Evolutionary conservation across 2,113 vertebrate species (phyloP).

Genomic region (Spea multiplicata): DNA sequence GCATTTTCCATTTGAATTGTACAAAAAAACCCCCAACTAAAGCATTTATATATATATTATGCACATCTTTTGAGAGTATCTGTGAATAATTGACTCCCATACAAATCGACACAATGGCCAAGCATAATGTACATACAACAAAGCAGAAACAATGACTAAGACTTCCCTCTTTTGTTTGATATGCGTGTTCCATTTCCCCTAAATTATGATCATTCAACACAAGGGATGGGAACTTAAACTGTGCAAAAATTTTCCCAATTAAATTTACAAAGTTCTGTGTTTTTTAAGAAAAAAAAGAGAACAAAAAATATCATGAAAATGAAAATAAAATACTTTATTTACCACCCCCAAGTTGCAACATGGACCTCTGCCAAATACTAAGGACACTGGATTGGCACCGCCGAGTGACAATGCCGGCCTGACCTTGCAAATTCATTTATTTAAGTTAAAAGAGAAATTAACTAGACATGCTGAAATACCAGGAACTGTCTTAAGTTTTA

Average conservation of each 20-base stretch:
- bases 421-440: conserved; percentile 15
- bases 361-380: conserved; percentile 69
- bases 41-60: background rate
- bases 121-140: background rate
- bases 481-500: no score
- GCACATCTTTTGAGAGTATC: background rate
- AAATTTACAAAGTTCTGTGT: conserved; percentile 3
- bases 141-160: conserved; percentile 25
- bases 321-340: conserved; percentile 60
- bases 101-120: conserved; percentile 72
- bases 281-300: conserved; percentile 31
- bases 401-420: conserved; percentile 58
- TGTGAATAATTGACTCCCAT: conserved; percentile 86
- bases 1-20: conserved; percentile 49
- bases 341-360: conserved; percentile 62
- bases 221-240: background rate
- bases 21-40: no score
- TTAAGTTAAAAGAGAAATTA: no score
- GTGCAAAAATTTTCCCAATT: background rate
- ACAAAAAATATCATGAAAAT: conserved; percentile 55
- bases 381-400: conserved; percentile 67
- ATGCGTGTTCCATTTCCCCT: conserved; percentile 30
- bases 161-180: conserved; percentile 37
- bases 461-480: no score
- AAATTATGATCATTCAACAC: conserved; percentile 18